Conservation (phyloP, 2,888 invertebrate genomes). For the Silvanus unidentatus region DNA sequence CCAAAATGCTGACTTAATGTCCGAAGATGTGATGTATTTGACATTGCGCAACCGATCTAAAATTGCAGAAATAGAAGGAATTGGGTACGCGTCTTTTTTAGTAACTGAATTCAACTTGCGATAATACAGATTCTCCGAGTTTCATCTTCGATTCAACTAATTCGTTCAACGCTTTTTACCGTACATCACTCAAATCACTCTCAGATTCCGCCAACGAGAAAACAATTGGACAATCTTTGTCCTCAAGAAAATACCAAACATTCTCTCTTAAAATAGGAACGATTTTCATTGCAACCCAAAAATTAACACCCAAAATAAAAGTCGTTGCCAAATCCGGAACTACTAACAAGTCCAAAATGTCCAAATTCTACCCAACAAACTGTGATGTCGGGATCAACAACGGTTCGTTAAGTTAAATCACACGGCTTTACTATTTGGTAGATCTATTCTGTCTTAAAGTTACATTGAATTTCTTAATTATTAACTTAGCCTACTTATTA, state of each 20-base stretch:
- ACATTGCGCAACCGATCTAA: too few relatives aligned
- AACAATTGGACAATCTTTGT: too few relatives aligned
- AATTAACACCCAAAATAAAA: conserved; percentile 17
- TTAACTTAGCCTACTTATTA: too few relatives aligned
- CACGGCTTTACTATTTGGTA: too few relatives aligned
- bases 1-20: too few relatives aligned
- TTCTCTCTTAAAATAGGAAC: conserved; percentile 14
- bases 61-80: too few relatives aligned
- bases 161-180: conserved; percentile 1
- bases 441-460: too few relatives aligned
- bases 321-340: conserved; percentile 12
- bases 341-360: conserved; percentile 16
- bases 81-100: too few relatives aligned
- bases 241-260: conserved; percentile 22
- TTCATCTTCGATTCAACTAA: conserved; percentile 6
- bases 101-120: neutral
- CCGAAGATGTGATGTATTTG: too few relatives aligned
- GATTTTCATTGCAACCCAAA: conserved; percentile 18
- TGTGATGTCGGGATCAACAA: too few relatives aligned
- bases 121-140: neutral
- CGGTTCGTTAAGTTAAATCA: too few relatives aligned
- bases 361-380: conserved; percentile 8
- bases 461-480: too few relatives aligned
- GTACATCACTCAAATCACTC: conserved; percentile 2
- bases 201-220: neutral